A percentile compares a stretch with the other conserved stretches of the same genome.
Evolutionary conservation across 2,797 vertebrate species (phyloP).

Genomic region (Hapalemur alaotrensis): DNA sequence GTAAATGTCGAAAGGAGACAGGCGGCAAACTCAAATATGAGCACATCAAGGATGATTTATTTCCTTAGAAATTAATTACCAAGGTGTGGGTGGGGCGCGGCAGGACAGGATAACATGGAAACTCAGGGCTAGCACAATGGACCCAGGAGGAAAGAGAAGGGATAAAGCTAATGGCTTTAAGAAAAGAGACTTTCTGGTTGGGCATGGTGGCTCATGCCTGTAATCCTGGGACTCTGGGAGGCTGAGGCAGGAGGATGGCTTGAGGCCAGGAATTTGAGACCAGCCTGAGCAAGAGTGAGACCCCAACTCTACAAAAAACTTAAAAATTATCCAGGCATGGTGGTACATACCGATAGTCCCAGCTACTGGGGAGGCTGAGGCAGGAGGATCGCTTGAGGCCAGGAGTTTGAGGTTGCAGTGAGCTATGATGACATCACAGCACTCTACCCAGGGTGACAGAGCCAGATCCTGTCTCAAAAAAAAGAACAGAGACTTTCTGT

Average conservation of each 20-base stretch:
- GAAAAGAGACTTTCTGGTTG: background rate
- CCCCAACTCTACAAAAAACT: background rate
- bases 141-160: background rate
- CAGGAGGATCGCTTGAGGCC: background rate
- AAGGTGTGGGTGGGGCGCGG: background rate
- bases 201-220: background rate
- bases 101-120: background rate
- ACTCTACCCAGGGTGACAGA: background rate
- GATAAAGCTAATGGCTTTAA: background rate
- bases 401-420: background rate
- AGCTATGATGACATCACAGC: background rate
- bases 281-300: background rate
- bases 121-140: too few relatives aligned
- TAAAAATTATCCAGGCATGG: background rate
- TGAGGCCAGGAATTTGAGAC: background rate
- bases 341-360: background rate
- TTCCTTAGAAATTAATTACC: background rate
- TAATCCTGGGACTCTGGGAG: background rate
- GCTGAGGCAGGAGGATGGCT: background rate
- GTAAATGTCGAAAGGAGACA: accelerated
- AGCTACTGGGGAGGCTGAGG: background rate
- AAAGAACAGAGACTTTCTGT: background rate
- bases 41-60: background rate
- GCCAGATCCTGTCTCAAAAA: background rate
- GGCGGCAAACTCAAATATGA: accelerated